Conservation (phyloP, 2,113 vertebrate genomes). For the Catharus minimus region DNA sequence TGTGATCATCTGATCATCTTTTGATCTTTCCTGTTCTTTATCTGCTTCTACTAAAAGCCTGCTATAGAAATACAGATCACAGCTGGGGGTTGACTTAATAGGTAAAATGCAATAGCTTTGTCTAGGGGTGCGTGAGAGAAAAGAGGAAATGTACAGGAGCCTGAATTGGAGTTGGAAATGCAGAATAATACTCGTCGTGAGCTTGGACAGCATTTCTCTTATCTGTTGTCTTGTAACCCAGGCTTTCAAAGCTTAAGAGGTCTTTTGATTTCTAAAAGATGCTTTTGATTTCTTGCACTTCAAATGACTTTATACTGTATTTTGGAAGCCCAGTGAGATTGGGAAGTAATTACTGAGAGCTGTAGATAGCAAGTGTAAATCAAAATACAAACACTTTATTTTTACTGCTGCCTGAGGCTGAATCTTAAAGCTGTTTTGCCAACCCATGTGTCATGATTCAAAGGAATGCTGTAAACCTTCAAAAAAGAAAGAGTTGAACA, state of each 20-base stretch:
- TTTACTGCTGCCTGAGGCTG: conserved; percentile 21
- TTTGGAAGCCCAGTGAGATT: conserved; percentile 13
- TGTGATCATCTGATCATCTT: not conserved
- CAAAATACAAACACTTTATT: conserved; percentile 29
- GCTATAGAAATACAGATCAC: not conserved
- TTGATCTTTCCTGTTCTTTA: not conserved
- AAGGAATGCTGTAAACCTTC: not conserved
- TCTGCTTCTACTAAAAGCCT: not conserved
- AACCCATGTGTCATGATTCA: not conserved
- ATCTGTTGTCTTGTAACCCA: not conserved
- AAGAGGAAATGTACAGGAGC: not conserved
- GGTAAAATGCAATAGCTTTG: not conserved
- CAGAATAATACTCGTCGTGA: not conserved
- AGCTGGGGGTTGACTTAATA: not conserved
- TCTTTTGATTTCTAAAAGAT: conserved; percentile 36
- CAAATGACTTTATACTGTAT: not conserved
- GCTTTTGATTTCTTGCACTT: conserved; percentile 39
- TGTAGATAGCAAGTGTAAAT: not conserved
- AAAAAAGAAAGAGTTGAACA: not conserved
- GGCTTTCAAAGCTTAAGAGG: conserved; percentile 19
- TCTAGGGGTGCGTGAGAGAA: not conserved
- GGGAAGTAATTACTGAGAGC: conserved; percentile 18
- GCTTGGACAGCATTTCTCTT: not conserved
- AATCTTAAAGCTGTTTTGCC: not conserved
- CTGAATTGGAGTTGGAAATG: not conserved